Conservation (phyloP, 1,140 invertebrate genomes). For the Phthorimaea operculella region DNA sequence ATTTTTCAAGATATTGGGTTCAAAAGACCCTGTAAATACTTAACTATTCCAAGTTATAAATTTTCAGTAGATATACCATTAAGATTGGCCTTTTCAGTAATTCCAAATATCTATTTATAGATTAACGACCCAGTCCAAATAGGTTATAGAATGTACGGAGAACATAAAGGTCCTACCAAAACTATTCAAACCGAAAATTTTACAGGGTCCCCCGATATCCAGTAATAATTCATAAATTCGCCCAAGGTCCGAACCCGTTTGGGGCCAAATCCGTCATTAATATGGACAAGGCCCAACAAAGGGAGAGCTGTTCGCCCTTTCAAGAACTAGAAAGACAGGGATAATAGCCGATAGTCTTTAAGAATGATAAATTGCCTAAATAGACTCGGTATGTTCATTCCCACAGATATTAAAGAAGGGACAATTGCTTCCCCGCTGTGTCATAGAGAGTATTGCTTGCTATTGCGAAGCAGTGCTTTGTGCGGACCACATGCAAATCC, state of each 20-base stretch:
- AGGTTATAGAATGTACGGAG: not conserved
- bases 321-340: slow-evolving; percentile 38
- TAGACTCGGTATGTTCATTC: slow-evolving; percentile 64
- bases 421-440: slow-evolving; percentile 57
- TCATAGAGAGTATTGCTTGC: slow-evolving; percentile 59
- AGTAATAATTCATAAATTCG: slow-evolving; percentile 52
- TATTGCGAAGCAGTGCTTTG: slow-evolving; percentile 41
- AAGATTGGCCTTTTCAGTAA: too few species aligned
- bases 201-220: slow-evolving; percentile 35
- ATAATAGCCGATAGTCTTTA: slow-evolving; percentile 52
- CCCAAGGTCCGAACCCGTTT: slow-evolving; percentile 36
- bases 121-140: too few species aligned
- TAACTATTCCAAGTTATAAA: too few species aligned
- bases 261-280: slow-evolving; percentile 37
- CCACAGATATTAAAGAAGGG: slow-evolving; percentile 64
- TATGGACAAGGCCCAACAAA: slow-evolving; percentile 37
- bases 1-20: too few species aligned
- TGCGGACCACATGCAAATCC: slow-evolving; percentile 54
- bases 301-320: slow-evolving; percentile 32
- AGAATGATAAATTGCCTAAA: slow-evolving; percentile 66
- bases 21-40: too few species aligned
- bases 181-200: slow-evolving; percentile 23
- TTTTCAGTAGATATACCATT: too few species aligned
- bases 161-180: slow-evolving; percentile 2
- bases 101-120: not conserved